Conservation (phyloP, 2,797 vertebrate species). For the Spea hammondii region DNA sequence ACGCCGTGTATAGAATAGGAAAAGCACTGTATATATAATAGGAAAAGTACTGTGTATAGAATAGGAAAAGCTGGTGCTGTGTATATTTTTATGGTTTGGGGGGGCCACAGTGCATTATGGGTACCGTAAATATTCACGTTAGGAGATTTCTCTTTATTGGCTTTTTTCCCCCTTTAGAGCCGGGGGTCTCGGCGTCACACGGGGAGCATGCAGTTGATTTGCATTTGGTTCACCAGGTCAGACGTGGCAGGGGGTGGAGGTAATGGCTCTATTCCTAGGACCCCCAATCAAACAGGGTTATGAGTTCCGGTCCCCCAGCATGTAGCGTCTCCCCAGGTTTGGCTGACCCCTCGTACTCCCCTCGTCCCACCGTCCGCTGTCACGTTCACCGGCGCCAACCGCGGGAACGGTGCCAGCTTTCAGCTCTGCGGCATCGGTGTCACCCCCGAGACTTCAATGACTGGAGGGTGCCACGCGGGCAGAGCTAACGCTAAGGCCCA, state of each 20-base stretch:
- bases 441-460: not conserved
- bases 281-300: not conserved
- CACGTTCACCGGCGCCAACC: too few relatives aligned
- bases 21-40: not conserved
- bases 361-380: too few relatives aligned
- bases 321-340: not conserved
- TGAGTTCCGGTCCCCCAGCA: not conserved
- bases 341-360: not conserved
- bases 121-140: constrained; percentile 1
- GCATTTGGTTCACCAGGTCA: constrained; percentile 16
- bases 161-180: constrained; percentile 24
- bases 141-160: constrained; percentile 26
- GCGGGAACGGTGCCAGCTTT: not conserved
- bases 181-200: constrained; percentile 40
- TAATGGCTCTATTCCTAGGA: constrained; percentile 1
- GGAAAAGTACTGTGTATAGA: not conserved
- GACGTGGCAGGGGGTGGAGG: not conserved
- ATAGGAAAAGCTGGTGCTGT: not conserved
- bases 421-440: too few relatives aligned
- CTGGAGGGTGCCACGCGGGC: not conserved
- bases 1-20: not conserved
- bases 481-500: constrained; percentile 12
- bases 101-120: not conserved
- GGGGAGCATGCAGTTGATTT: constrained; percentile 39
- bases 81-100: not conserved